phyloP scores from a whole-genome alignment of 2,888 invertebrate species.

The Cephonodes hylas region DNA sequence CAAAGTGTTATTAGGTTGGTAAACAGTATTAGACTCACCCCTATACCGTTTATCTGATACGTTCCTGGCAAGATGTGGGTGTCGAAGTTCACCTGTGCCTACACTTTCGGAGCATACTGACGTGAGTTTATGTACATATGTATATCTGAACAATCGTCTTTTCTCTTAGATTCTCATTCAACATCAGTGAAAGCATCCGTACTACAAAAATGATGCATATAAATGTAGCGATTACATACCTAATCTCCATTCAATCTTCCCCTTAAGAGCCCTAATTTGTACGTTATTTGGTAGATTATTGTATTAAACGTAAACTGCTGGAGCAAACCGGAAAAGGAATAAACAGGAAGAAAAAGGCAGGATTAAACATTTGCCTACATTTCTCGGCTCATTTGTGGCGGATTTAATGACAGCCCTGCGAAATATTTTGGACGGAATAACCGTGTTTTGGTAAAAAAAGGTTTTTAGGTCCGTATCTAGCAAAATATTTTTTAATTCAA shows the following conservation, averaged over 20 bases:
- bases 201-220: background rate
- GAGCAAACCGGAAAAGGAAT: background rate
- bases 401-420: slow-evolving; percentile 1
- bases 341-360: slow-evolving; percentile 6
- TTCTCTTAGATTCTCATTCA: too few relatives aligned
- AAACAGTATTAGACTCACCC: too few relatives aligned
- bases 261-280: background rate
- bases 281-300: slow-evolving; percentile 6
- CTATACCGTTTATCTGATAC: too few relatives aligned
- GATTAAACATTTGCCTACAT: slow-evolving; percentile 7
- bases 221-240: background rate
- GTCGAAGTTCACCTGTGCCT: too few relatives aligned
- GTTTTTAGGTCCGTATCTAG: background rate
- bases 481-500: background rate
- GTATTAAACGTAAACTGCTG: slow-evolving; percentile 5
- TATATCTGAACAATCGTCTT: background rate
- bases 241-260: background rate
- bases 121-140: background rate
- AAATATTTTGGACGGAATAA: background rate
- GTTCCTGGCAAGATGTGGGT: too few relatives aligned
- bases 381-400: slow-evolving; percentile 10
- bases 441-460: background rate
- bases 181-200: too few relatives aligned
- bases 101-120: too few relatives aligned
- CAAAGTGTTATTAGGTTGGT: too few relatives aligned